Conservation (phyloP, 2,888 invertebrate species). For the Peribatodes rhomboidaria region DNA sequence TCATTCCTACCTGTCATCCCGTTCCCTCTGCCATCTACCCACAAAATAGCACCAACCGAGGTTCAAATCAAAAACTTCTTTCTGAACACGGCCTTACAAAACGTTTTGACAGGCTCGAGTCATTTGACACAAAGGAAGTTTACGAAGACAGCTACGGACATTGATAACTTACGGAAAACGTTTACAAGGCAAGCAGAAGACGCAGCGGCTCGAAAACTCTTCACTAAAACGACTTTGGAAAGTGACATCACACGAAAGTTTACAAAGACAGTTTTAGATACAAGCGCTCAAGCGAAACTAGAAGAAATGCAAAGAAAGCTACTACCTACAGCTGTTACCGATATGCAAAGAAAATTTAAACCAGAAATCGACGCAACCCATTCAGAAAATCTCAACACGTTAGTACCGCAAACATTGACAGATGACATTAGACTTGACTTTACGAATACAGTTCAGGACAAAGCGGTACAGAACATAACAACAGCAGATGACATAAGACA, state of each 20-base stretch:
- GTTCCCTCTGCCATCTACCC: constrained; percentile 56
- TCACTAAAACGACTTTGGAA: constrained; percentile 3
- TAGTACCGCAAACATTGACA: constrained; percentile 8
- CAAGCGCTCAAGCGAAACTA: constrained; percentile 6
- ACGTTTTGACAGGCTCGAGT: constrained; percentile 67
- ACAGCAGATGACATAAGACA: background rate
- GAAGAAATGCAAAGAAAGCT: constrained; percentile 12
- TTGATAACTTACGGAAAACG: constrained; percentile 10
- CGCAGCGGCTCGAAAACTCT: constrained; percentile 3
- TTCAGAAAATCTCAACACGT: background rate
- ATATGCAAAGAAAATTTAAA: background rate
- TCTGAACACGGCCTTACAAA: constrained; percentile 75
- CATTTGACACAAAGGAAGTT: constrained; percentile 55
- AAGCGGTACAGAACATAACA: background rate
- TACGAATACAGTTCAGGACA: constrained; percentile 23
- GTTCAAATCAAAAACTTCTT: constrained; percentile 72
- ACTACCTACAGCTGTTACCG: constrained; percentile 20
- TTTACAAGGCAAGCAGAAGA: constrained; percentile 10
- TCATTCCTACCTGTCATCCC: constrained; percentile 61
- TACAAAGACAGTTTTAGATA: constrained; percentile 37
- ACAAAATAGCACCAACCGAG: constrained; percentile 57
- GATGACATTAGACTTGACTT: constrained; percentile 14
- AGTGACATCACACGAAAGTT: constrained; percentile 18
- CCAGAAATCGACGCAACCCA: background rate
- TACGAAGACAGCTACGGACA: constrained; percentile 33